Base-by-base conservation (phyloP, 2,797 vertebrate species). In the Arnoldichthys spilopterus region DNA sequence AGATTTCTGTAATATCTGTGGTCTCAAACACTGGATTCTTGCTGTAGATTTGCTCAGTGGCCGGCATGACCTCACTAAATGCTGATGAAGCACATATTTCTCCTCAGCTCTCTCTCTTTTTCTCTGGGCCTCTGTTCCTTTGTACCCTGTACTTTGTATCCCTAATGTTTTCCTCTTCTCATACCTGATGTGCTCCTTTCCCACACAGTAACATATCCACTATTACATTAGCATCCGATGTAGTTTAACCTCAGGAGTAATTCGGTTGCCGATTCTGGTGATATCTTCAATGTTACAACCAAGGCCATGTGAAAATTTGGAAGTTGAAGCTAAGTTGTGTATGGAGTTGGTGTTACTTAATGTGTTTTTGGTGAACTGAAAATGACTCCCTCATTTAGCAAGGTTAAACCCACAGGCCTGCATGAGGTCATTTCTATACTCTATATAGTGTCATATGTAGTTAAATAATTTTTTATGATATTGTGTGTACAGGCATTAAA, bases 31-130 rank as follows among this genome's bases (percentile, higher is more conserved):
- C 58, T 74, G 70, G 40, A 76, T 69, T 66, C 54, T 59, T 59
- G 59, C n/a, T 72, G 49, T 11, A n/a, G 66, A 71, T 75, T 64
- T 72, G 26, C 56, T 72, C 69, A 49, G 49, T 72, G 70, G 61
- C 81, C 84, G 77, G 72, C 68, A 77, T 32, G 84, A 83, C 64
- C 77, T 73, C 72, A 74, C 85, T 86, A 85, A 54, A 79, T 80
- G 81, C 84, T 83, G 80, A 74, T 67, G 80, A 90, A 87, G 86
- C 77, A 68, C 74, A 59, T 66, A 61, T 72, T 79, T 75, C 30
- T 22, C 16, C 2, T 28, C 13, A 37, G 34, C 40, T 16, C 58
- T 28, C 61, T 59, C 51, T 59, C 26, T 74, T 8, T 59, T 40
- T 54, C 13, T 71, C 53, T 67, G 30, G 49, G 22, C 3, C 11